Base-by-base conservation (phyloP, 1,140 invertebrate genomes). In the Popillia japonica region DNA sequence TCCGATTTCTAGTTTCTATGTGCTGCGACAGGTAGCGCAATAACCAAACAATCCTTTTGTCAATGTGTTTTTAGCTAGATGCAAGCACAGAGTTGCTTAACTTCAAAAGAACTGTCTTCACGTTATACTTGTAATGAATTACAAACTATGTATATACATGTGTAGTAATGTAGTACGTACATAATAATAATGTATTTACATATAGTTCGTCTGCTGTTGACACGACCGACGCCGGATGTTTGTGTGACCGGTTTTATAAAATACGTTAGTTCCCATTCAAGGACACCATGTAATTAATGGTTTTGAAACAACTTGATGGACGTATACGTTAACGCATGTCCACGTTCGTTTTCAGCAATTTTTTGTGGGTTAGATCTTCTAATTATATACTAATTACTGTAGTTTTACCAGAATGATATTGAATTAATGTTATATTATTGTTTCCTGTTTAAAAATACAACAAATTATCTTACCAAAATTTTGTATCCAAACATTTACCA, bases 231-330 rank as follows among this genome's bases (percentile, higher is more conserved):
- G 48, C 48, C 48, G 48, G 48, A 55, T 55, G 48, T 14, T 55
- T 55, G 48, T 55, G 48, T 55, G 48, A 55, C 48, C 48, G 48
- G 48, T 17, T 55, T 55, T 55, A 55, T 55, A 55, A 55, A 55
- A 55, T 17, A 55, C 48, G 48, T 55, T 55, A 55, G 14, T n/a
- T 55, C 17, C 48, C 48, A 55, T 14, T 17, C 48, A 55, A 55
- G 48, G 48, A 55, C 48, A 17, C 17, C 48, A 55, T 17, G 48
- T 55, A n/a, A 55, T 55, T n/a, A 55, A 55, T 55, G 14, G 48
- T 55, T 55, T 14, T 55, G 17, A 55, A 17, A 17, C 9, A 44
- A 44, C 14, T 10, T 44, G 42, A 10, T 14, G 8, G 42, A 9
- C 42, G 42, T 44, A 44, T 34, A 4, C 27, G 27, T 34, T 34